Evolutionary conservation across 2,888 invertebrate species (phyloP), one percentile per base, ranked within the genome.

Genomic region (Apodemia hepburni): DNA sequence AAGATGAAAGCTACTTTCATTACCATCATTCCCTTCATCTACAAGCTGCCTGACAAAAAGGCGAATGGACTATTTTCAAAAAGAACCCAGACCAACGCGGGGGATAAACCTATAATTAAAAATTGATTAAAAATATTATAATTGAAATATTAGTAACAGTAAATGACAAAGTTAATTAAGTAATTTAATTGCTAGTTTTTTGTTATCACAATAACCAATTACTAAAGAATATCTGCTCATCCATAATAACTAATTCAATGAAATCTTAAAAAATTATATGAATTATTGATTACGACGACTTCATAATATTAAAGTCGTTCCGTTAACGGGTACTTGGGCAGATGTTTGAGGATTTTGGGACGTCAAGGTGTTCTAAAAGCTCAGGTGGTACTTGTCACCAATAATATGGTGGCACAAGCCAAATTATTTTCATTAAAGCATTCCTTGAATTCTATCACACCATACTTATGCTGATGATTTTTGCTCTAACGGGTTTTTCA

Each of bases 301-400:
- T 42, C 42, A 54, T 54, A 18, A 54, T 54, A 54, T 54, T 54
- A 54, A 54, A 54, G 12, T 6, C 54, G 27, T 58, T 58, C 61
- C 61, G 61, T 58, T 62, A 62, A 62, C 61, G 58, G 61, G 58
- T 59, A 38, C 59, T 42, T 59, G 71, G 76, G 82, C 90, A 88
- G 89, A 85, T 89, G 89, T 81, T 78, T 78, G n/a, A 79, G 81
- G 81, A 82, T 85, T 82, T 83, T 73, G 76, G 74, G 72, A 69
- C 70, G 76, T 83, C 88, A 88, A 89, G 87, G 88, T 90, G 89
- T 84, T 79, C 71, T 71, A 69, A 42, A 70, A 65, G 64, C 75
- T 87, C 87, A 87, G 88, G 87, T 87, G 88, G 75, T 54, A 27
- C 54, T 12, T 27, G 61, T 62, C 47, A 27, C 58, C 58, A 45